phyloP scores from a whole-genome alignment of 2,888 invertebrate species.

The Mythimna impura region DNA sequence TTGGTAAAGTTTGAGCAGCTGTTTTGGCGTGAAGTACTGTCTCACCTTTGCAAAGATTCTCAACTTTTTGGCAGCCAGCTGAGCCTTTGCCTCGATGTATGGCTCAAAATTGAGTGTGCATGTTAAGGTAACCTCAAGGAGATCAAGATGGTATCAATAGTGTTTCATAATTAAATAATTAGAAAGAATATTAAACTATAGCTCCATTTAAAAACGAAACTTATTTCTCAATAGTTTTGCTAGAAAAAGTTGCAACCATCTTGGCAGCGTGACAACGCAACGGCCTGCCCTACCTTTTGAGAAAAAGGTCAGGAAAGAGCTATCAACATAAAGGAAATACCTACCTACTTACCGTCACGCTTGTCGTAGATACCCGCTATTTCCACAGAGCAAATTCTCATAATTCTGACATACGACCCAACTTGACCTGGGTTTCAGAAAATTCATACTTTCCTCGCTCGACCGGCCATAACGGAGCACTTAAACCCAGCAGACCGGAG shows the following conservation, averaged over 20 bases:
- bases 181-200: too few species aligned
- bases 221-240: background rate
- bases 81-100: too few species aligned
- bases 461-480: slow-evolving; percentile 44
- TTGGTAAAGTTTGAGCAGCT: too few species aligned
- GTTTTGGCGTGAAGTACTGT: too few species aligned
- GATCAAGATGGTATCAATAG: too few species aligned
- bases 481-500: slow-evolving; percentile 49
- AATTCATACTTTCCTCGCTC: slow-evolving; percentile 44
- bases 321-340: slow-evolving; percentile 25
- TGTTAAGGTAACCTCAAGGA: too few species aligned
- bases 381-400: slow-evolving; percentile 43
- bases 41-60: too few species aligned
- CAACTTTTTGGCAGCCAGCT: too few species aligned
- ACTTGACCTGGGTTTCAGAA: slow-evolving; percentile 51
- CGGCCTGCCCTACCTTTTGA: background rate
- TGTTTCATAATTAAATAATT: background rate
- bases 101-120: too few species aligned
- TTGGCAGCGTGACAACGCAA: background rate
- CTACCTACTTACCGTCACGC: slow-evolving; percentile 21
- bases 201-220: background rate
- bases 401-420: slow-evolving; percentile 50
- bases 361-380: slow-evolving; percentile 37
- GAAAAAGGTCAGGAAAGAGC: slow-evolving; percentile 20
- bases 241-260: background rate